phyloP scores from a whole-genome alignment of 1,140 invertebrate genomes.

The Augochlora pura region DNA sequence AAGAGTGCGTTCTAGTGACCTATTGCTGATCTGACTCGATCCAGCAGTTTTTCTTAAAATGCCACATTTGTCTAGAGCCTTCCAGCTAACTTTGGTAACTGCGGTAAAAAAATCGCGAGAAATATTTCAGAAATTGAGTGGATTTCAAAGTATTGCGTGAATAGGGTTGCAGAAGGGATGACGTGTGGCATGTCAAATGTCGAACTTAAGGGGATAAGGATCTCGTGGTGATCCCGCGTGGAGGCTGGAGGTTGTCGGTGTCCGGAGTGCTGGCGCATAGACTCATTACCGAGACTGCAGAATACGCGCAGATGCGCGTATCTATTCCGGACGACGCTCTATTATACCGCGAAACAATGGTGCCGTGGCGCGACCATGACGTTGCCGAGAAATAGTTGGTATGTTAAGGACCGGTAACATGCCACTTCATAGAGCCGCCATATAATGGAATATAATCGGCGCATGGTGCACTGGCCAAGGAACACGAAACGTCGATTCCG shows the following conservation, averaged over 20 bases:
- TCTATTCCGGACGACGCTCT: constrained; percentile 22
- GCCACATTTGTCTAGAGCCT: no score
- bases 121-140: no score
- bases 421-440: constrained; percentile 31
- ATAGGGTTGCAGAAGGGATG: background rate
- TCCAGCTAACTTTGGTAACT: no score
- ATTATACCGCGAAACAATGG: constrained; percentile 45
- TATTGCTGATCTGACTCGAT: no score
- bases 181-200: constrained; percentile 53
- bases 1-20: no score
- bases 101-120: no score
- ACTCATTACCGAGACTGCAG: constrained; percentile 38
- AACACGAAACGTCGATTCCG: constrained; percentile 18
- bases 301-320: constrained; percentile 33
- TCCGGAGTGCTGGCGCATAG: constrained; percentile 21
- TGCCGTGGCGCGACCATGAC: constrained; percentile 15
- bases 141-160: no score
- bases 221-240: constrained; percentile 33
- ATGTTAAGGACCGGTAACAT: constrained; percentile 32
- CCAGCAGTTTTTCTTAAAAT: no score
- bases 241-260: constrained; percentile 31
- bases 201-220: constrained; percentile 47
- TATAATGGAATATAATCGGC: constrained; percentile 42
- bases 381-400: constrained; percentile 36
- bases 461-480: constrained; percentile 4